Base-by-base conservation (phyloP, 2,113 vertebrate genomes). In the Ursus arctos region DNA sequence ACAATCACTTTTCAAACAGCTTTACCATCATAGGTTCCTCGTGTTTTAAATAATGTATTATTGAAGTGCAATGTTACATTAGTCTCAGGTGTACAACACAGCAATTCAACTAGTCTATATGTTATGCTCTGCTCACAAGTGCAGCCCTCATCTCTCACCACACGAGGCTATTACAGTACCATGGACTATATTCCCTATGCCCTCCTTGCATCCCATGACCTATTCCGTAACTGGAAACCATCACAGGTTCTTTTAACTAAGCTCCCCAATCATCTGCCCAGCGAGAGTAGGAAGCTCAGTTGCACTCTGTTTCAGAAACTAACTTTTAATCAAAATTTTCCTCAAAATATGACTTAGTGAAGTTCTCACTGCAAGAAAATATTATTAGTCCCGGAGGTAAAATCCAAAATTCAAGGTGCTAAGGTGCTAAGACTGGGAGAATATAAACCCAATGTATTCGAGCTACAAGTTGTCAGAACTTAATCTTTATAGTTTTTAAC, bases 281-380 rank as follows among this genome's bases (percentile, higher is more conserved):
- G 33, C 6, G 19, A 31, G 2, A 31, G 40, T 24, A 19, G 19
- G 14, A 79, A 88, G 31, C 16, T 76, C 36, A 85, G 82, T 6
- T 71, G 51, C 7, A 81, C 59, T 67, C 31, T 61, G 86, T 53
- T 61, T 53, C 14, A 43, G 49, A 89, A 95, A 76, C 36, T 77
- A 69, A 90, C 71, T 91, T 57, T 91, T 82, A 79, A 92, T 84
- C 22, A 63, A 61, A 90, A 61, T 91, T 91, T 71, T 84, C 40
- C 69, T 69, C 33, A 76, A 83, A 83, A 92, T 65, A 74, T 72
- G 22, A 76, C 2, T 55, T 57, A 82, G 28, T 71, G 33, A 85
- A 76, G 53, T 22, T 86, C 43, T 22, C 22, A 63, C 31, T 69
- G 2, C 43, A 95, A 94, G 18, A 51, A 90, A 36, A 67, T 65